A percentile compares a stretch with the other conserved stretches of the same genome.
Conservation (phyloP, 1,140 invertebrate species). For the Drosophila grimshawi region DNA sequence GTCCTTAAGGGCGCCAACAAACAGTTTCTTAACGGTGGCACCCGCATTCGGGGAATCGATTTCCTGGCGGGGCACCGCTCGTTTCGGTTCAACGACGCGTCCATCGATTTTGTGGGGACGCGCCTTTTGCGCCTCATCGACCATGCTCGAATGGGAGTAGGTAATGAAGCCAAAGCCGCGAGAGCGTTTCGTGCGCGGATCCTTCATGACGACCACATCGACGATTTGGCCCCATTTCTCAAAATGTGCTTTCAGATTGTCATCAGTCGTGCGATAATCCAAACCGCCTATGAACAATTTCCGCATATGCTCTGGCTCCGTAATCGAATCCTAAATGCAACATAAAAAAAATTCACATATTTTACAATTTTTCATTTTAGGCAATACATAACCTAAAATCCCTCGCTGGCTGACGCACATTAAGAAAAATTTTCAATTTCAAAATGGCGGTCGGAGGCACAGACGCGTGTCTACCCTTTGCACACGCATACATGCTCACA, state of each 20-base stretch:
- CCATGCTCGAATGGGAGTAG: constrained; percentile 96
- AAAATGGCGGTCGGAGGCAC: constrained; percentile 75
- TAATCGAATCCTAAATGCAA: constrained; percentile 70
- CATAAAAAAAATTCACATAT: constrained; percentile 2
- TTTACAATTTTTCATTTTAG: constrained; percentile 34
- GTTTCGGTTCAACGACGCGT: constrained; percentile 97
- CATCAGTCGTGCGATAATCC: constrained; percentile 98
- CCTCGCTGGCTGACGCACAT: constrained; percentile 53
- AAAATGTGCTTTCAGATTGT: constrained; percentile 97
- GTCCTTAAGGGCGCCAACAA: constrained; percentile 96
- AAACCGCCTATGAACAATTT: constrained; percentile 99
- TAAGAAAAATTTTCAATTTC: constrained; percentile 54
- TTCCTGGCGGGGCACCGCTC: constrained; percentile 97
- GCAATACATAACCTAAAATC: constrained; percentile 54
- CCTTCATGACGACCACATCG: constrained; percentile 99
- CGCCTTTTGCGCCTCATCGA: constrained; percentile 96
- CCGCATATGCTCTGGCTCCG: constrained; percentile 96
- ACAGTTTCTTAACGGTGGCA: constrained; percentile 97
- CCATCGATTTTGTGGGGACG: constrained; percentile 90
- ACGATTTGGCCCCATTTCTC: constrained; percentile 99
- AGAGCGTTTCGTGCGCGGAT: constrained; percentile 96
- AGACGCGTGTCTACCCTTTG: constrained; percentile 12
- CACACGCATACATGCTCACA: constrained; percentile 10
- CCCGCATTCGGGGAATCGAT: constrained; percentile 96
- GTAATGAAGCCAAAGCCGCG: constrained; percentile 99